A percentile compares a stretch with the other conserved stretches of the same genome.
phyloP scores from a whole-genome alignment of 2,797 vertebrate genomes.

The Parotocinclus haroldoi region DNA sequence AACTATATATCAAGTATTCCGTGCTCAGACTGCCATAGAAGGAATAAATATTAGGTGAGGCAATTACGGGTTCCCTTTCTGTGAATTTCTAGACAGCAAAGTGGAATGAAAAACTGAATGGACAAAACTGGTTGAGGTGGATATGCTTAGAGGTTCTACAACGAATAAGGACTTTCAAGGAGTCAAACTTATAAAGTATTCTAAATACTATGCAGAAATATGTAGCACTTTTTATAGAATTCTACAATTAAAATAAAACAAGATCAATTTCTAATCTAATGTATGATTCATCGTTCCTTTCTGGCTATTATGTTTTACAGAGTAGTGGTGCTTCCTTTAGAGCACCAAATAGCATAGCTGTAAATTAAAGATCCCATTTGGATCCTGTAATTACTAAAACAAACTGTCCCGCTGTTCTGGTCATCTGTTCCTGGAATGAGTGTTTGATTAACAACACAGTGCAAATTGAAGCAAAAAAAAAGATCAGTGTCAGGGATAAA shows the following conservation, averaged over 20 bases:
- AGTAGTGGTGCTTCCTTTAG: slow-evolving; percentile 44
- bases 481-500: not conserved
- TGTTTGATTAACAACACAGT: slow-evolving; percentile 20
- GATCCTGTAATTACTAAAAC: slow-evolving; percentile 37
- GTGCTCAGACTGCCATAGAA: not conserved
- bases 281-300: slow-evolving; percentile 47
- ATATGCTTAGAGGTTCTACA: not conserved
- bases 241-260: slow-evolving; percentile 20
- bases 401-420: slow-evolving; percentile 31
- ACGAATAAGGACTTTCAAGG: not conserved
- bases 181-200: not conserved
- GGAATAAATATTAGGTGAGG: slow-evolving; percentile 4
- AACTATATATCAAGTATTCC: slow-evolving; percentile 6
- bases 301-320: slow-evolving; percentile 43
- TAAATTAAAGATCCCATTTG: slow-evolving; percentile 38
- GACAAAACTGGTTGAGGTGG: not conserved
- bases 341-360: slow-evolving; percentile 30
- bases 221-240: slow-evolving; percentile 4
- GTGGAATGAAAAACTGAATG: not conserved
- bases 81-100: not conserved
- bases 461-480: slow-evolving; percentile 29
- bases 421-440: slow-evolving; percentile 34
- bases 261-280: not conserved
- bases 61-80: not conserved
- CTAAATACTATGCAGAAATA: slow-evolving; percentile 1